Percentiles rank a stretch among this genome's conserved stretches.
Evolutionary conservation across 2,888 invertebrate species (phyloP).

Genomic region (Ganaspis brasiliensis): DNA sequence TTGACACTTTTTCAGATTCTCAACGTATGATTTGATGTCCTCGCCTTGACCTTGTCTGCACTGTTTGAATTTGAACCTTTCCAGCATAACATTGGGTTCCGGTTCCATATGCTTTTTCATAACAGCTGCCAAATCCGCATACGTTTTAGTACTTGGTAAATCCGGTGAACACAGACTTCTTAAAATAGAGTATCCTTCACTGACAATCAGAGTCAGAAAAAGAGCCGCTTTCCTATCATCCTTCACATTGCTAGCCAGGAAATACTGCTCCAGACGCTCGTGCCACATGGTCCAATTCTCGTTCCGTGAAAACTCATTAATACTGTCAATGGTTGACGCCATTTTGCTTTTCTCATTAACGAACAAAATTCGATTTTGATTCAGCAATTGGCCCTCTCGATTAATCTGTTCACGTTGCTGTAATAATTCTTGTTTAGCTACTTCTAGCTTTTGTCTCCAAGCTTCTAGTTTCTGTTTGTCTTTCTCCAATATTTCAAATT

Average conservation of each 20-base stretch:
- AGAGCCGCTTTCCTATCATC: slow-evolving; percentile 45
- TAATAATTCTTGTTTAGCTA: background rate
- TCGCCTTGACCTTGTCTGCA: slow-evolving; percentile 51
- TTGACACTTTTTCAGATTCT: slow-evolving; percentile 36
- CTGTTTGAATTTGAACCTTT: slow-evolving; percentile 56
- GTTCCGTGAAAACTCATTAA: slow-evolving; percentile 42
- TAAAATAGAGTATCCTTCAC: slow-evolving; percentile 49
- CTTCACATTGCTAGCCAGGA: slow-evolving; percentile 48
- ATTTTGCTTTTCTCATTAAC: background rate
- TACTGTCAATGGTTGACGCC: slow-evolving; percentile 39
- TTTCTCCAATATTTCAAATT: background rate
- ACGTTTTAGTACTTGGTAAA: slow-evolving; percentile 33
- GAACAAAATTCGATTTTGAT: background rate
- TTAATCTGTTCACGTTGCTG: background rate
- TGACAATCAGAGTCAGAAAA: slow-evolving; percentile 49
- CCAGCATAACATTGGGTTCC: slow-evolving; percentile 51
- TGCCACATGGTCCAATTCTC: slow-evolving; percentile 50
- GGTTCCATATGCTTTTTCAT: slow-evolving; percentile 58
- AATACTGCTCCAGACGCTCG: slow-evolving; percentile 52
- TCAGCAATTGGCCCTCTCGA: background rate
- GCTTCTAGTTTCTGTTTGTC: background rate
- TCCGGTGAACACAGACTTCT: slow-evolving; percentile 55
- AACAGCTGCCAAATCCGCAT: slow-evolving; percentile 45
- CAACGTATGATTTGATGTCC: slow-evolving; percentile 51
- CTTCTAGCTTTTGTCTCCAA: background rate